Evolutionary conservation across 1,140 invertebrate genomes (phyloP).

Genomic region (Condylostylus longicornis): DNA sequence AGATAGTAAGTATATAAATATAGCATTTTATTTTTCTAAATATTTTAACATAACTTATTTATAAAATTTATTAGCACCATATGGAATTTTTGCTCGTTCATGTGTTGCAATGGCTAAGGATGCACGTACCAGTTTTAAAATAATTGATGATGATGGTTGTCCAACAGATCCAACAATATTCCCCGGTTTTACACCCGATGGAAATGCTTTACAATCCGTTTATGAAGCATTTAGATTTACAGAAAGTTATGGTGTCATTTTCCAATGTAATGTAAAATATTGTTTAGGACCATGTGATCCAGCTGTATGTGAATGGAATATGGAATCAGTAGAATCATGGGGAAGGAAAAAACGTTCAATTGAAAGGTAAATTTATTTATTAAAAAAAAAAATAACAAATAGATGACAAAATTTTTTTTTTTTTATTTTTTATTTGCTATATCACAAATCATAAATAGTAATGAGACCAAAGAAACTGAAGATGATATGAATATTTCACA

Average conservation of each 20-base stretch:
- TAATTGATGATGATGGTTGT: conserved; percentile 89
- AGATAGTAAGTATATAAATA: conserved; percentile 58
- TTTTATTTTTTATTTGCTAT: background rate
- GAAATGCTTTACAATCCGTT: conserved; percentile 73
- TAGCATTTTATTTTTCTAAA: background rate
- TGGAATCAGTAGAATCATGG: conserved; percentile 77
- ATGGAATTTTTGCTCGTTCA: conserved; percentile 87
- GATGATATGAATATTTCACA: conserved; percentile 88
- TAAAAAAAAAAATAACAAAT: too few species aligned
- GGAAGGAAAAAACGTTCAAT: conserved; percentile 71
- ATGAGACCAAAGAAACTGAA: conserved; percentile 47
- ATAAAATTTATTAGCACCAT: conserved; percentile 55
- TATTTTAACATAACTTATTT: background rate
- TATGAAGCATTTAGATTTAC: conserved; percentile 93
- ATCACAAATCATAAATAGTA: too few species aligned
- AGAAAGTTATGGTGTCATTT: conserved; percentile 90
- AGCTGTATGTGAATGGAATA: conserved; percentile 74
- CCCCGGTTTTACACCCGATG: conserved; percentile 75
- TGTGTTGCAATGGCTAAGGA: conserved; percentile 95
- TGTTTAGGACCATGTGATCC: conserved; percentile 88
- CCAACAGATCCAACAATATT: conserved; percentile 87
- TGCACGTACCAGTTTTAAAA: conserved; percentile 88
- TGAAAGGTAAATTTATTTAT: conserved; percentile 18
- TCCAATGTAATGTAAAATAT: conserved; percentile 94
- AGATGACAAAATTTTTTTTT: too few species aligned